phyloP scores from a whole-genome alignment of 2,888 invertebrate species.

The Pristionchus fissidentatus region DNA sequence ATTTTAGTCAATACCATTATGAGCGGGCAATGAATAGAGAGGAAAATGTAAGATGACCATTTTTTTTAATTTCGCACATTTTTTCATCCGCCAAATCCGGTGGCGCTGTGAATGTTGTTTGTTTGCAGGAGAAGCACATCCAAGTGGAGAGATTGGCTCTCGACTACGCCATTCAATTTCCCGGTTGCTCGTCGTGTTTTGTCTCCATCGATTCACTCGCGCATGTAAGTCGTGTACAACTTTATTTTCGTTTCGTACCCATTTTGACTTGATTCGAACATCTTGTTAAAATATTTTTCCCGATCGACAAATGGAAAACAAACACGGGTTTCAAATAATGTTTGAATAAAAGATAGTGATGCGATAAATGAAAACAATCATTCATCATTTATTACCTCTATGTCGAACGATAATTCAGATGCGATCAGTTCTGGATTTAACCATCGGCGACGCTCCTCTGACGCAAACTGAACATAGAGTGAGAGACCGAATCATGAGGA shows the following conservation, averaged over 20 bases:
- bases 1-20: no score
- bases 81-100: background rate
- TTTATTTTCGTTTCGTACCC: no score
- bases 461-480: constrained; percentile 65
- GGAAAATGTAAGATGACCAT: no score
- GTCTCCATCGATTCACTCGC: constrained; percentile 63
- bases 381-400: no score
- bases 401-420: constrained; percentile 30
- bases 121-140: constrained; percentile 66
- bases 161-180: constrained; percentile 67
- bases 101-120: no score
- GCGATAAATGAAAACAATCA: no score
- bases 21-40: no score
- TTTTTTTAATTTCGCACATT: no score
- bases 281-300: constrained; percentile 39
- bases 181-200: constrained; percentile 62
- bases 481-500: constrained; percentile 68
- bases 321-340: no score
- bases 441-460: constrained; percentile 47
- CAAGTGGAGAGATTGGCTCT: constrained; percentile 65
- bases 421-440: constrained; percentile 8
- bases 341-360: no score
- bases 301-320: no score
- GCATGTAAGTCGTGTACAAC: constrained; percentile 46
- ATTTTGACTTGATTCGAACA: no score